phyloP scores from a whole-genome alignment of 2,797 vertebrate genomes.

The Gymnothorax reevesii region DNA sequence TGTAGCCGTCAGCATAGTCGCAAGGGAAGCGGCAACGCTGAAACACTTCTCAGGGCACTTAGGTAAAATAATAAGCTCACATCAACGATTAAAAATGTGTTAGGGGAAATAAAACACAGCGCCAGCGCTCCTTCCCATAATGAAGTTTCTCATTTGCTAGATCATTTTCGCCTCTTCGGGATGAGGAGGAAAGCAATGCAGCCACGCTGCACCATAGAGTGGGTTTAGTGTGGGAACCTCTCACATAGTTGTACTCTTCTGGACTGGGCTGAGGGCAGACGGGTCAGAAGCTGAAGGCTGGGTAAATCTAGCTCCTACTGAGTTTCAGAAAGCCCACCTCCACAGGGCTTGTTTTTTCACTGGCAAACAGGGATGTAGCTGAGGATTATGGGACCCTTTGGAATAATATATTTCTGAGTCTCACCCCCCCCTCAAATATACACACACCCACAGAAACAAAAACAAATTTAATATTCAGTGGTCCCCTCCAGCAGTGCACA shows the following conservation, averaged over 20 bases:
- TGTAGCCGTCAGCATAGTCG: background rate
- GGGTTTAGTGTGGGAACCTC: background rate
- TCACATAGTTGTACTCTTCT: background rate
- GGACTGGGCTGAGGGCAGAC: background rate
- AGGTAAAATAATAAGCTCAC: background rate
- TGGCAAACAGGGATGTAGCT: no score
- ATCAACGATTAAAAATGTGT: background rate
- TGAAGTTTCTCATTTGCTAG: background rate
- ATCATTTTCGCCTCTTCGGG: background rate
- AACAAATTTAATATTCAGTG: background rate
- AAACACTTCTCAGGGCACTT: background rate
- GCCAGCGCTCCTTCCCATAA: background rate
- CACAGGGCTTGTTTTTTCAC: background rate
- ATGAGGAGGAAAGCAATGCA: background rate
- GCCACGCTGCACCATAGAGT: background rate
- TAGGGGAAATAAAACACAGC: background rate
- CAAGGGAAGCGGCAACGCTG: background rate
- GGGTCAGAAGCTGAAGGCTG: background rate
- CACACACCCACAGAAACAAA: background rate
- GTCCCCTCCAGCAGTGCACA: background rate
- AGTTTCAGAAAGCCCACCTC: background rate
- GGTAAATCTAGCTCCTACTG: background rate
- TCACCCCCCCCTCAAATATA: no score
- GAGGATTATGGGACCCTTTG: no score
- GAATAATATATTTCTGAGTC: no score